Evolutionary conservation across 2,797 vertebrate species (phyloP).

Genomic region (Sebastes iracundus): DNA sequence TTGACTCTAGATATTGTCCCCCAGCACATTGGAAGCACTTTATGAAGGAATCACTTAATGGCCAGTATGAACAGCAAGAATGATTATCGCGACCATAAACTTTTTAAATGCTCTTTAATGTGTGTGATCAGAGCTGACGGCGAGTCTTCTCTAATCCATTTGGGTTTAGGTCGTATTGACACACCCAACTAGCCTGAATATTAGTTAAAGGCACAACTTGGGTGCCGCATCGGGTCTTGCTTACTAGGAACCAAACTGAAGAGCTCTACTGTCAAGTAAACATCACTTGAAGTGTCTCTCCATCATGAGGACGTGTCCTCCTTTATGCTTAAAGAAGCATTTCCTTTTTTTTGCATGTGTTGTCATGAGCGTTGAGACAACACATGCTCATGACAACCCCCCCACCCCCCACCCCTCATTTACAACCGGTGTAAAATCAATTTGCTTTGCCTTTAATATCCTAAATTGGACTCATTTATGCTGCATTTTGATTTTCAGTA

Average conservation of each 20-base stretch:
- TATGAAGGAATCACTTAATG: not conserved
- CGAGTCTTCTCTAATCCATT: not conserved
- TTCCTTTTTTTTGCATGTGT: not conserved
- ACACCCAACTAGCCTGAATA: not conserved
- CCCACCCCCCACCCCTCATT: not conserved
- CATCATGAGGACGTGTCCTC: not conserved
- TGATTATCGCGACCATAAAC: not conserved
- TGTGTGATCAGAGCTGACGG: not conserved
- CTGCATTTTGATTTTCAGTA: not conserved
- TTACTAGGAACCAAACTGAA: not conserved
- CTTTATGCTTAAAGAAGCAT: rapidly evolving
- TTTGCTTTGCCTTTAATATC: not conserved
- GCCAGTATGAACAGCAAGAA: not conserved
- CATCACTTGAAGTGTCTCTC: not conserved
- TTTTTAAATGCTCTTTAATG: not conserved
- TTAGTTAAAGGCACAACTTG: not conserved
- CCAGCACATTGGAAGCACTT: not conserved
- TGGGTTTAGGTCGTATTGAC: not conserved
- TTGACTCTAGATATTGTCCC: not conserved
- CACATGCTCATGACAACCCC: too few species aligned
- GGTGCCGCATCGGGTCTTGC: not conserved
- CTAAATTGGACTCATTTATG: not conserved
- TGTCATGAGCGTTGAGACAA: not conserved
- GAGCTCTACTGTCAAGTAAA: not conserved
- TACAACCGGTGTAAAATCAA: not conserved